Evolutionary conservation across 2,113 vertebrate genomes (phyloP).

Genomic region (Zeus faber): DNA sequence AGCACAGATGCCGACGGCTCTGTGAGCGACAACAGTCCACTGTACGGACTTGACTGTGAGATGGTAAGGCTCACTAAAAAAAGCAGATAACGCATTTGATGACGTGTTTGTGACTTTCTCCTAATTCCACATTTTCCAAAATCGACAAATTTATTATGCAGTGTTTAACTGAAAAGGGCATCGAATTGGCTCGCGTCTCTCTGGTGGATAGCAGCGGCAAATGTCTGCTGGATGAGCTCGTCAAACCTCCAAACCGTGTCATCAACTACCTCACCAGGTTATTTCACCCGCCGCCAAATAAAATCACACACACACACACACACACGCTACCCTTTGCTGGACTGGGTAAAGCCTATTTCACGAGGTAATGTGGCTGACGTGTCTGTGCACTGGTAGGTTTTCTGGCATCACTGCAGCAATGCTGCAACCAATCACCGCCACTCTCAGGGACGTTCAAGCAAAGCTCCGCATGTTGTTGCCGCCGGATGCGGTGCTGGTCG

Average conservation of each 20-base stretch:
- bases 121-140: neutral
- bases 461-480: constrained; percentile 78
- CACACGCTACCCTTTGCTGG: no score
- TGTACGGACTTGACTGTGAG: constrained; percentile 91
- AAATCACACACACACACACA: constrained; percentile 1
- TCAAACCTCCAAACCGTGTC: constrained; percentile 80
- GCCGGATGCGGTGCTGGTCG: constrained; percentile 84
- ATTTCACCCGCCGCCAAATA: constrained; percentile 12
- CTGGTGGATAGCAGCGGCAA: constrained; percentile 79
- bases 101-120: no score
- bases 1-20: constrained; percentile 60
- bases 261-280: constrained; percentile 85
- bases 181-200: constrained; percentile 80
- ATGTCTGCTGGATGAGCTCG: constrained; percentile 84
- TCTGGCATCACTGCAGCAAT: constrained; percentile 84
- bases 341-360: no score
- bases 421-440: constrained; percentile 78
- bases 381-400: constrained; percentile 70
- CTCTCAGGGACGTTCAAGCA: constrained; percentile 77
- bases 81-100: neutral
- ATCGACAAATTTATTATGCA: constrained; percentile 49
- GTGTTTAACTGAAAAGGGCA: constrained; percentile 81
- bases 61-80: constrained; percentile 76
- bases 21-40: constrained; percentile 82
- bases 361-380: neutral